Percentiles rank a stretch among this genome's conserved stretches.
These are phyloP conservation scores for Balaenoptera acutorostrata DNA, from an alignment of 2,113 vertebrate genomes.

Conservation along the genomic window DNA sequence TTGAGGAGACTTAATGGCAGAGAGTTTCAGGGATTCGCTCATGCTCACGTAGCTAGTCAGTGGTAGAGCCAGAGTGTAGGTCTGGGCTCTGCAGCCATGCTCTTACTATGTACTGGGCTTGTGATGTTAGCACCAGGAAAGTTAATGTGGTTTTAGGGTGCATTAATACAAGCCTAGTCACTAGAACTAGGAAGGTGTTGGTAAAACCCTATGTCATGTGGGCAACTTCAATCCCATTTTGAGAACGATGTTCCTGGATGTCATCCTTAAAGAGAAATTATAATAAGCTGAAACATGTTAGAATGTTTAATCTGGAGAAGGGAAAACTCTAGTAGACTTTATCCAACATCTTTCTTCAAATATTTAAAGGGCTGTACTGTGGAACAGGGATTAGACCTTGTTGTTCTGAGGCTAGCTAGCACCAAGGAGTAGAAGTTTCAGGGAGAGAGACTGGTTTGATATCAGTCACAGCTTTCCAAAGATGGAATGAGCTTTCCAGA, in stretches of 20 bases:
- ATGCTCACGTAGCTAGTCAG: not conserved
- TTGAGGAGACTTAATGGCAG: not conserved
- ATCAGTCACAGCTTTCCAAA: not conserved
- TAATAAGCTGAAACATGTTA: not conserved
- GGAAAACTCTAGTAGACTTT: not conserved
- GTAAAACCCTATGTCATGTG: not conserved
- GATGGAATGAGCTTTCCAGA: not conserved
- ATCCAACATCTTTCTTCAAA: not conserved
- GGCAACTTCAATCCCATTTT: not conserved
- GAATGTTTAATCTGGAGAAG: not conserved
- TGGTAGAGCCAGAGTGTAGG: not conserved
- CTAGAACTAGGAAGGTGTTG: not conserved
- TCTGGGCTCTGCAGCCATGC: not conserved
- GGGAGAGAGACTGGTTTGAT: not conserved
- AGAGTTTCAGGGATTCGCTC: not conserved
- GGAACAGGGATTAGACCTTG: not conserved
- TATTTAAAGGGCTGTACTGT: not conserved
- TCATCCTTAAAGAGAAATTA: not conserved
- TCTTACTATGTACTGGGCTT: not conserved
- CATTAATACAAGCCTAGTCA: not conserved
- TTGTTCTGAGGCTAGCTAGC: not conserved
- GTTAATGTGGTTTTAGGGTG: not conserved
- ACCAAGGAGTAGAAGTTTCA: not conserved
- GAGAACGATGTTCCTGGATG: not conserved
- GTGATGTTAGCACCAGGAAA: not conserved